These are phyloP conservation scores for Rostratula benghalensis DNA, from an alignment of 2,113 vertebrate species.

Conservation along the genomic window DNA sequence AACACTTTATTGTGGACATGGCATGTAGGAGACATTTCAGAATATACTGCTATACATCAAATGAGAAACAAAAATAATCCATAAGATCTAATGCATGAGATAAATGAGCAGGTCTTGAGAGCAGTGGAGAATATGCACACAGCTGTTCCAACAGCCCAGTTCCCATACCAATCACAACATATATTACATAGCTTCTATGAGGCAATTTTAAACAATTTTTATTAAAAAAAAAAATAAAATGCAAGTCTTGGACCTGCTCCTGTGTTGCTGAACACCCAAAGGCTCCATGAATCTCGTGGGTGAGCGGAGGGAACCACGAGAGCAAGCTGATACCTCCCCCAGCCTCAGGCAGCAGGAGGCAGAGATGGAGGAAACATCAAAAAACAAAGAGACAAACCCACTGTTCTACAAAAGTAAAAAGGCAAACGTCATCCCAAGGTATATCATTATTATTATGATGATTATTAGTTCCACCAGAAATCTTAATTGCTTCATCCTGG, in stretches of 20 bases:
- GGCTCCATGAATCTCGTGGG: background rate
- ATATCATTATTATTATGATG: background rate
- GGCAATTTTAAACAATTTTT: slow-evolving; percentile 13
- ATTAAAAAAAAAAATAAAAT: slow-evolving; percentile 45
- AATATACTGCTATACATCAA: slow-evolving; percentile 39
- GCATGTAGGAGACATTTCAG: slow-evolving; percentile 55
- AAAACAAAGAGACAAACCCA: slow-evolving; percentile 53
- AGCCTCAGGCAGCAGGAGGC: slow-evolving; percentile 4
- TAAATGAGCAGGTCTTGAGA: slow-evolving; percentile 51
- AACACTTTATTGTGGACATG: slow-evolving; percentile 68
- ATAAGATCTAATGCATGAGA: background rate
- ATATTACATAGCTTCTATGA: background rate
- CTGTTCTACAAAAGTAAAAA: slow-evolving; percentile 66
- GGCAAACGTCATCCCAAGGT: slow-evolving; percentile 47
- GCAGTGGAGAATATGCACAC: background rate
- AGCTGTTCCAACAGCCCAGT: slow-evolving; percentile 39
- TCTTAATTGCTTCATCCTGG: slow-evolving; percentile 60
- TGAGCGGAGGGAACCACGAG: background rate
- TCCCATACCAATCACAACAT: slow-evolving; percentile 17
- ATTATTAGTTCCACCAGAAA: slow-evolving; percentile 12
- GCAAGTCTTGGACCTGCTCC: background rate
- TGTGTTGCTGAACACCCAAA: background rate
- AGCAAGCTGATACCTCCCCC: background rate
- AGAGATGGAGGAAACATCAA: slow-evolving; percentile 32
- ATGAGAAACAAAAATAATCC: background rate